Conservation (phyloP, 2,888 invertebrate species). For the Choreutis nemorana region DNA sequence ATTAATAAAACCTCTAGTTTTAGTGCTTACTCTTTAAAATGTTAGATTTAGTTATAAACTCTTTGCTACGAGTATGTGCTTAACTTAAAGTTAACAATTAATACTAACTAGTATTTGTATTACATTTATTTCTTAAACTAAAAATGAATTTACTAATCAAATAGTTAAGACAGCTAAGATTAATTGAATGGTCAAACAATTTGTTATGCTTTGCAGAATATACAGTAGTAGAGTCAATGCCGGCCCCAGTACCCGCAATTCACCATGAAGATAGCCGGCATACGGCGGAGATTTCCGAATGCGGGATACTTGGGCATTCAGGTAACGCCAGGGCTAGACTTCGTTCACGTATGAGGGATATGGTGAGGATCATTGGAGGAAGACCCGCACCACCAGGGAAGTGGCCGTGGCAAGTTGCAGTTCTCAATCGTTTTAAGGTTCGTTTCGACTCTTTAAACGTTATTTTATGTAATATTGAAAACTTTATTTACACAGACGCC, state of each 20-base stretch:
- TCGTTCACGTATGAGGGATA: slow-evolving; percentile 52
- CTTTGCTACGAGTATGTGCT: no score
- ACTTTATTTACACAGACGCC: not conserved
- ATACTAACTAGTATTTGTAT: no score
- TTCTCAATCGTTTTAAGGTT: slow-evolving; percentile 84
- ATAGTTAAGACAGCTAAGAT: no score
- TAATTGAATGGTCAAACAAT: no score
- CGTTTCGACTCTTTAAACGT: not conserved
- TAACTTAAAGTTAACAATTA: no score
- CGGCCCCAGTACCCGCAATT: slow-evolving; percentile 30
- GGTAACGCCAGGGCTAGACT: slow-evolving; percentile 27
- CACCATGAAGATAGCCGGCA: slow-evolving; percentile 34
- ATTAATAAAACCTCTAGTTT: no score
- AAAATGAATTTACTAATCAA: no score
- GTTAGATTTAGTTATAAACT: no score
- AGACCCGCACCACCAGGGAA: slow-evolving; percentile 78
- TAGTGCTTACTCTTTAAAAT: no score
- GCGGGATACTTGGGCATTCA: slow-evolving; percentile 39
- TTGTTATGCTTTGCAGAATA: slow-evolving; percentile 33
- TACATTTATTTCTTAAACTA: no score
- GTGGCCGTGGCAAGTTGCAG: slow-evolving; percentile 96
- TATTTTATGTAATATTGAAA: not conserved
- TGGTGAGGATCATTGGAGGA: slow-evolving; percentile 89
- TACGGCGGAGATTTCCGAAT: slow-evolving; percentile 20
- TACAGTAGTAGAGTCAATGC: slow-evolving; percentile 38